These are phyloP conservation scores for Gymnogyps californianus DNA, from an alignment of 2,113 vertebrate species.

Conservation along the genomic window DNA sequence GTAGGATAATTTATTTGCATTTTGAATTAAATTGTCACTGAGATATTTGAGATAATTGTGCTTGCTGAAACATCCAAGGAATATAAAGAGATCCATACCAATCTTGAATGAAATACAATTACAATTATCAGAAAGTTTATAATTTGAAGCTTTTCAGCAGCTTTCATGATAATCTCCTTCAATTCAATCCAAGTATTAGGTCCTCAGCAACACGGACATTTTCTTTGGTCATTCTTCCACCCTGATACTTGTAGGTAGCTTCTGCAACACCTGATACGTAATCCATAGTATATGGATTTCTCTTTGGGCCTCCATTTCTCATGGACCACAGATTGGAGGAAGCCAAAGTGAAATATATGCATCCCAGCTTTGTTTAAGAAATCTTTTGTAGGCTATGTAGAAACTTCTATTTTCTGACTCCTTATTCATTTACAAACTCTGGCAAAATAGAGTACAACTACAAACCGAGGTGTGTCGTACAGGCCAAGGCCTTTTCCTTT, in stretches of 20 bases:
- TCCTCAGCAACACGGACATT: neutral
- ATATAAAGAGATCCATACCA: neutral
- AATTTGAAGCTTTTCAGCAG: neutral
- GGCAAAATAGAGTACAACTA: neutral
- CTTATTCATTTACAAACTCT: neutral
- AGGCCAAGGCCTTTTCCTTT: neutral
- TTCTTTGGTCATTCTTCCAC: neutral
- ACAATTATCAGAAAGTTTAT: neutral
- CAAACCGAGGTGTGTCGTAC: neutral
- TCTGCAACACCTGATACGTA: neutral
- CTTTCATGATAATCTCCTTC: neutral
- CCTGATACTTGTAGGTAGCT: neutral
- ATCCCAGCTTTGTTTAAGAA: neutral
- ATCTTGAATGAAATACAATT: neutral
- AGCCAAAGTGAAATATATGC: neutral
- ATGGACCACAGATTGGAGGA: neutral
- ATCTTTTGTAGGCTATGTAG: neutral
- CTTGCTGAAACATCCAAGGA: neutral
- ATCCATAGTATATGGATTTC: neutral
- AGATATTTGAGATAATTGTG: conserved; percentile 14
- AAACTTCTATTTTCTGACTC: neutral
- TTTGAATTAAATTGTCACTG: conserved; percentile 16
- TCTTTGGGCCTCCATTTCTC: neutral
- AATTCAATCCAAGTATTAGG: neutral
- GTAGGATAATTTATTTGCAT: conserved; percentile 25